Conservation (phyloP, 2,113 vertebrate genomes). For the Alces alces region DNA sequence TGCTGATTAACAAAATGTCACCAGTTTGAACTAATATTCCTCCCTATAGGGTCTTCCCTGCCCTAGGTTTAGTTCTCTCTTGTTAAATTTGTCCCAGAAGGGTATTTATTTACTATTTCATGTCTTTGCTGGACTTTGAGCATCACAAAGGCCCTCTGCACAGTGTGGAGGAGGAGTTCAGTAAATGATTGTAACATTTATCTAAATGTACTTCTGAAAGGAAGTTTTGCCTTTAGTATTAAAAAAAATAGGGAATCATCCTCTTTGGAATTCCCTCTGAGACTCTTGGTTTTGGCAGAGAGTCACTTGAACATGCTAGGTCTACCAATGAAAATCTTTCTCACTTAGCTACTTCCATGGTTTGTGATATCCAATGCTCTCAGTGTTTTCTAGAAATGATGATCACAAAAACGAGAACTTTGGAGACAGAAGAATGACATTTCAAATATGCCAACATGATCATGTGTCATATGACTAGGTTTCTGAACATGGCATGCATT, state of each 20-base stretch:
- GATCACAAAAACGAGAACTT: neutral
- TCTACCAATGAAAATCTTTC: neutral
- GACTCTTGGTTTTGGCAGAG: neutral
- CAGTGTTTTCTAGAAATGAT: neutral
- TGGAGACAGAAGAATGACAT: neutral
- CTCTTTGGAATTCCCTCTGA: neutral
- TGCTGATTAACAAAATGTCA: neutral
- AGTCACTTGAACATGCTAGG: neutral
- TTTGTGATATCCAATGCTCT: neutral
- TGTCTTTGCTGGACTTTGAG: neutral
- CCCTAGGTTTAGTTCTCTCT: neutral
- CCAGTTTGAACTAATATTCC: neutral
- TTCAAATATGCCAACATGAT: neutral
- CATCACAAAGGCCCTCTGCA: neutral
- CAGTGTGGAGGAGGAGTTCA: neutral
- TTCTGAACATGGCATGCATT: neutral
- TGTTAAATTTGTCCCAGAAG: neutral
- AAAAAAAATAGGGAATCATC: neutral
- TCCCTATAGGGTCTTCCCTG: neutral
- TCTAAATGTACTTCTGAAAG: neutral
- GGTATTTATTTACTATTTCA: neutral
- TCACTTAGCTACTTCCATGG: neutral
- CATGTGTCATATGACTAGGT: neutral
- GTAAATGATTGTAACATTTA: neutral
- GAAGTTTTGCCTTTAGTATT: neutral